These are phyloP conservation scores for Catocala sponsa DNA, from an alignment of 2,888 invertebrate species.

Conservation along the genomic window DNA sequence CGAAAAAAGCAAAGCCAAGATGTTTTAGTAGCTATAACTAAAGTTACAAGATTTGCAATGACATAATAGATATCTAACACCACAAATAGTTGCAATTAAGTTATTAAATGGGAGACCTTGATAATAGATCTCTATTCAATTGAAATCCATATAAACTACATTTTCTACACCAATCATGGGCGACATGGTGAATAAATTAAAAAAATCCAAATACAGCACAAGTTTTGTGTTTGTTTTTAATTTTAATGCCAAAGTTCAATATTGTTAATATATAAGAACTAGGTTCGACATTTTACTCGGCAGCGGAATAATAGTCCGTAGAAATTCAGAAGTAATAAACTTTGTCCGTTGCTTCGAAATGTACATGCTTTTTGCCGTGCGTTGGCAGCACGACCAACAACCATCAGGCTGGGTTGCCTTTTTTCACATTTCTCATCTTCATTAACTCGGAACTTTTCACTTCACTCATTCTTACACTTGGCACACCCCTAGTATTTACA, in stretches of 20 bases:
- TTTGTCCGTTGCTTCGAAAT: slow-evolving; percentile 79
- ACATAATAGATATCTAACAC: too few relatives aligned
- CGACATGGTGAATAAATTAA: too few relatives aligned
- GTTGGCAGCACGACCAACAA: slow-evolving; percentile 78
- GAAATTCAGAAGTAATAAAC: slow-evolving; percentile 77
- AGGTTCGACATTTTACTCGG: slow-evolving; percentile 40
- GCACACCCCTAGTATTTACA: slow-evolving; percentile 24
- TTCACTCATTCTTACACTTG: slow-evolving; percentile 43
- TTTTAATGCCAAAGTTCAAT: not conserved
- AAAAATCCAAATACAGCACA: too few relatives aligned
- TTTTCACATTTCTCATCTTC: slow-evolving; percentile 53
- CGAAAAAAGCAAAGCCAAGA: too few relatives aligned
- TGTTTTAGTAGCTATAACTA: too few relatives aligned
- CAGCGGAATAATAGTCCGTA: slow-evolving; percentile 28
- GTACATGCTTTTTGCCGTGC: slow-evolving; percentile 82
- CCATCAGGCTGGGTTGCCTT: slow-evolving; percentile 75
- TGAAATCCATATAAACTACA: too few relatives aligned
- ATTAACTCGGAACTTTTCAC: slow-evolving; percentile 48
- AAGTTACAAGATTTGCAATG: too few relatives aligned
- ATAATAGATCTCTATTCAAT: too few relatives aligned
- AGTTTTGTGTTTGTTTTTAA: too few relatives aligned
- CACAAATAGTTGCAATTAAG: too few relatives aligned
- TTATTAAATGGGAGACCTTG: too few relatives aligned
- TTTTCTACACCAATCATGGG: too few relatives aligned
- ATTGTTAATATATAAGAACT: not conserved